Conservation (phyloP, 92 coral and sea anemone species). For the Montipora capitata region DNA sequence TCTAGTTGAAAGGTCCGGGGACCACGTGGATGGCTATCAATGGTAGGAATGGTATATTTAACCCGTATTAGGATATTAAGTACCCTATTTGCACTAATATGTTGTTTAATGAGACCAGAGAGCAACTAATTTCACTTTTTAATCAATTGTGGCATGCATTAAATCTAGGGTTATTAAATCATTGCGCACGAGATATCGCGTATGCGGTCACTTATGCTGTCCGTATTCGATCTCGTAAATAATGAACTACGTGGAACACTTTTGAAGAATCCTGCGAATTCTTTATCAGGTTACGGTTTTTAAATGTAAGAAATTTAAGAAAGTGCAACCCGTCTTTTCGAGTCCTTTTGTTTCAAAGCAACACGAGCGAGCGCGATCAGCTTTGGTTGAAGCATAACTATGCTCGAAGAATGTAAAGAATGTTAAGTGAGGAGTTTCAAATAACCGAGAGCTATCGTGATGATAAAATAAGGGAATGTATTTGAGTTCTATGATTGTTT, state of each 20-base stretch:
- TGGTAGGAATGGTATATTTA: slow-evolving; percentile 11
- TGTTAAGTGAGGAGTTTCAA: slow-evolving; percentile 1
- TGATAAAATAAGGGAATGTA: background rate
- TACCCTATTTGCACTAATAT: background rate
- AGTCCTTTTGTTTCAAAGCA: slow-evolving; percentile 1
- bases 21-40: slow-evolving; percentile 23
- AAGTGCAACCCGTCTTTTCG: too few species aligned
- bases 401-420: background rate
- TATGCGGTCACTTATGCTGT: too few species aligned
- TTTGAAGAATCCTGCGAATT: too few species aligned
- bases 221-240: too few species aligned
- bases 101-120: background rate
- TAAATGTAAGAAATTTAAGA: too few species aligned
- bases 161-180: too few species aligned
- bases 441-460: background rate
- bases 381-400: background rate
- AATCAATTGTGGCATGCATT: too few species aligned
- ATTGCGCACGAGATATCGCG: too few species aligned
- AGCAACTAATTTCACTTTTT: too few species aligned
- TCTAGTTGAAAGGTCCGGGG: slow-evolving; percentile 22
- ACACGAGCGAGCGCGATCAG: slow-evolving; percentile 9
- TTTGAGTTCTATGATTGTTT: background rate
- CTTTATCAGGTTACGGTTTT: too few species aligned
- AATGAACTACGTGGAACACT: too few species aligned
- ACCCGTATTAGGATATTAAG: background rate